Evolutionary conservation across 2,113 vertebrate species (phyloP).

Genomic region (Rhagologus leucostigma): DNA sequence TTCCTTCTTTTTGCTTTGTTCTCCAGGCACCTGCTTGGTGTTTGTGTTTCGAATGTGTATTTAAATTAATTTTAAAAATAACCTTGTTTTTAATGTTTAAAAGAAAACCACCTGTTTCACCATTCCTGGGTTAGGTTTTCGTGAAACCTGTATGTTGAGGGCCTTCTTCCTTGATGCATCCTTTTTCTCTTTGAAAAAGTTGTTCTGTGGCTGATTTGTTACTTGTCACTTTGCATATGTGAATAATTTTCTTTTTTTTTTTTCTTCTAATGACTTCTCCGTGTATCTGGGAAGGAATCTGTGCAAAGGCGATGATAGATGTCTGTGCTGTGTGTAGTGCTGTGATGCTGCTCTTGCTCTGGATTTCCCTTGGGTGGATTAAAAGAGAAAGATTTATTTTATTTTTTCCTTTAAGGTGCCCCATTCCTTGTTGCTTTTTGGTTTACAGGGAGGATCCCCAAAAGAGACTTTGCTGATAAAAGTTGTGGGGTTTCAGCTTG

Average conservation of each 20-base stretch:
- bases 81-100: background rate
- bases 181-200: background rate
- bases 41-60: constrained; percentile 38
- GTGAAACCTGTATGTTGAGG: background rate
- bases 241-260: background rate
- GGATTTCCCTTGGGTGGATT: constrained; percentile 32
- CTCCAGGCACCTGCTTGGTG: background rate
- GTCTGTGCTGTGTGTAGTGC: constrained; percentile 26
- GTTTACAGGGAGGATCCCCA: background rate
- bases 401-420: background rate
- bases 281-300: background rate
- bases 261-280: background rate
- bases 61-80: background rate
- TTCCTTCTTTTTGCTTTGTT: constrained; percentile 10
- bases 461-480: background rate
- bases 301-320: background rate
- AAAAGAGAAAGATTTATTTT: background rate
- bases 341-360: constrained; percentile 29
- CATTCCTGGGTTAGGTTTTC: background rate
- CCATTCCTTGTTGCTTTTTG: background rate
- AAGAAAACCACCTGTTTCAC: background rate
- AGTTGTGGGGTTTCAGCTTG: background rate
- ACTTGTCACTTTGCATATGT: background rate
- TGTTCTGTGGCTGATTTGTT: constrained; percentile 1
- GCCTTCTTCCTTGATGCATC: background rate